These are phyloP conservation scores for Calyptomena viridis DNA, from an alignment of 2,113 vertebrate genomes.

Conservation along the genomic window DNA sequence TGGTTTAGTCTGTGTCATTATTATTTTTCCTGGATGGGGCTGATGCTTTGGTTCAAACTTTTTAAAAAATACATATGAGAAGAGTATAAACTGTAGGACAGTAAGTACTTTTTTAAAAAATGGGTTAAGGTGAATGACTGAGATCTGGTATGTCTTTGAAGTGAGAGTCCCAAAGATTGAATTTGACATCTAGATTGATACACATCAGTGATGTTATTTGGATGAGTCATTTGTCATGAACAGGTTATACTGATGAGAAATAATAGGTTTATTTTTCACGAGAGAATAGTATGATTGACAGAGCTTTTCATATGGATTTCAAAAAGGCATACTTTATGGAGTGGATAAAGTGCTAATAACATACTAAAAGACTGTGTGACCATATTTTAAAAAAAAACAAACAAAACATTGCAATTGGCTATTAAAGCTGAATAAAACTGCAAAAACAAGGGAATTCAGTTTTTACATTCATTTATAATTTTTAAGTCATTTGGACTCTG, in stretches of 20 bases:
- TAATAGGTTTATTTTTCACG: not conserved
- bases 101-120: not conserved
- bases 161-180: not conserved
- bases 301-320: not conserved
- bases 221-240: not conserved
- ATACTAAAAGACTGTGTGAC: not conserved
- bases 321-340: not conserved
- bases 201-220: not conserved
- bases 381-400: not conserved
- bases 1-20: not conserved
- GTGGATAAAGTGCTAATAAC: not conserved
- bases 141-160: not conserved
- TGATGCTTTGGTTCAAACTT: not conserved
- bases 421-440: not conserved
- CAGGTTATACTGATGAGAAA: not conserved
- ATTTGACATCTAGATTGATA: not conserved
- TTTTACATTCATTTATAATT: not conserved
- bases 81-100: not conserved
- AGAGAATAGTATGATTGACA: not conserved
- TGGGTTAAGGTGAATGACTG: not conserved
- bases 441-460: not conserved
- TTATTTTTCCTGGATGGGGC: not conserved
- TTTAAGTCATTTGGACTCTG: not conserved
- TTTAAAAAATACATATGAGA: accelerated
- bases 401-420: not conserved